These are phyloP conservation scores for Ianthella basta DNA, from an alignment of 37 sponge, comb jelly and placozoan species.

Conservation along the genomic window DNA sequence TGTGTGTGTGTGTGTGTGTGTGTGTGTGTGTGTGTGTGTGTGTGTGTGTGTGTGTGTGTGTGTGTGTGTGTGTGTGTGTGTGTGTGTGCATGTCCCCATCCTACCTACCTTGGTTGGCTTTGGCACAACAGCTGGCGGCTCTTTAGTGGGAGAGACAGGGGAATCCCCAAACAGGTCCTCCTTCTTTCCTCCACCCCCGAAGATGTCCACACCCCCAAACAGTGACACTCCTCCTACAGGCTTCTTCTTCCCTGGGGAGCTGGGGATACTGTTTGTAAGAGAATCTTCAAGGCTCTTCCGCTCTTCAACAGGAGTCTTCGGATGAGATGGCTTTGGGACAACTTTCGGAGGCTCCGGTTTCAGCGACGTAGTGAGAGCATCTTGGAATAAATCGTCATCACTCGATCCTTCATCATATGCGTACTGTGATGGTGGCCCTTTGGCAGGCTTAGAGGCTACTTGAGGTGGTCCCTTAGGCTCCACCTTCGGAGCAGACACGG, in stretches of 20 bases:
- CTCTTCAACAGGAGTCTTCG: background rate
- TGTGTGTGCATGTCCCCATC: background rate
- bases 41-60: slow-evolving; percentile 32
- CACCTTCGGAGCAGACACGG: background rate
- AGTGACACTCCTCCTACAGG: slow-evolving; percentile 67
- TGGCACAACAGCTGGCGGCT: background rate
- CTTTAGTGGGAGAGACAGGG: background rate
- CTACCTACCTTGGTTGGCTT: background rate
- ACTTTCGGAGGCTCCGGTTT: background rate
- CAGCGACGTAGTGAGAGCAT: background rate
- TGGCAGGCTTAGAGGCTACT: slow-evolving; percentile 8
- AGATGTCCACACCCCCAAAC: slow-evolving; percentile 62
- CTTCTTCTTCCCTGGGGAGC: slow-evolving; percentile 36
- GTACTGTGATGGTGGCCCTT: background rate
- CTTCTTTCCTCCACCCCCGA: background rate
- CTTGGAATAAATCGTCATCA: slow-evolving; percentile 3
- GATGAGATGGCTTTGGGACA: background rate
- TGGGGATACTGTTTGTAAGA: background rate
- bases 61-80: slow-evolving; percentile 28
- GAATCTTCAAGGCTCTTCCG: background rate
- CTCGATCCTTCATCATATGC: background rate
- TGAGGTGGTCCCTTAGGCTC: background rate
- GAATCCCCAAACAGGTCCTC: slow-evolving; percentile 26
- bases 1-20: slow-evolving; percentile 36
- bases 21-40: slow-evolving; percentile 34